These are phyloP conservation scores for Myoxocephalus aenaeus DNA, from an alignment of 2,797 vertebrate species.

Conservation along the genomic window DNA sequence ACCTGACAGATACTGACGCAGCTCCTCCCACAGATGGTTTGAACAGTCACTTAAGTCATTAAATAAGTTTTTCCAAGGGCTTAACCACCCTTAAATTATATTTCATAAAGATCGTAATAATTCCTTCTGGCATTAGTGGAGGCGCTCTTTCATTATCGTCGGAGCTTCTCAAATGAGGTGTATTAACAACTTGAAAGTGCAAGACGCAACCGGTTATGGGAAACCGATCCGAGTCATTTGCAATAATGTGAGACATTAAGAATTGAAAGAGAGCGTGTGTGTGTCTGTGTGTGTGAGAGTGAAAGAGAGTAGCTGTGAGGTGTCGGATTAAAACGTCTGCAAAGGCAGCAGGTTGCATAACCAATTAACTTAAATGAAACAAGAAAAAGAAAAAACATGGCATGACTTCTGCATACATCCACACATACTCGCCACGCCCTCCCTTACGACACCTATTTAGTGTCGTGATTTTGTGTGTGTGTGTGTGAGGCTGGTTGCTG, in stretches of 20 bases:
- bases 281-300: background rate
- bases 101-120: background rate
- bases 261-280: background rate
- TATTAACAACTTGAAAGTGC: background rate
- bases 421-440: constrained; percentile 13
- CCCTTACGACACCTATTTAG: background rate
- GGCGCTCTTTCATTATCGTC: background rate
- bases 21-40: background rate
- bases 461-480: background rate
- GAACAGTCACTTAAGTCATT: background rate
- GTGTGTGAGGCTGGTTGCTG: background rate
- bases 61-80: no score
- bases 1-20: background rate
- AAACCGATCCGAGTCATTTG: background rate
- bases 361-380: constrained; percentile 20
- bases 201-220: background rate
- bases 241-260: constrained; percentile 10
- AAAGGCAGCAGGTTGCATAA: constrained; percentile 19
- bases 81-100: background rate
- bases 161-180: background rate
- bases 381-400: background rate
- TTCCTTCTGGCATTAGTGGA: background rate
- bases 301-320: constrained; percentile 2
- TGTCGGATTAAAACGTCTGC: constrained; percentile 25
- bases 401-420: background rate